A percentile compares a stretch with the other conserved stretches of the same genome.
These are phyloP conservation scores for Habrosyne pyritoides DNA, from an alignment of 2,888 invertebrate species.

Conservation along the genomic window DNA sequence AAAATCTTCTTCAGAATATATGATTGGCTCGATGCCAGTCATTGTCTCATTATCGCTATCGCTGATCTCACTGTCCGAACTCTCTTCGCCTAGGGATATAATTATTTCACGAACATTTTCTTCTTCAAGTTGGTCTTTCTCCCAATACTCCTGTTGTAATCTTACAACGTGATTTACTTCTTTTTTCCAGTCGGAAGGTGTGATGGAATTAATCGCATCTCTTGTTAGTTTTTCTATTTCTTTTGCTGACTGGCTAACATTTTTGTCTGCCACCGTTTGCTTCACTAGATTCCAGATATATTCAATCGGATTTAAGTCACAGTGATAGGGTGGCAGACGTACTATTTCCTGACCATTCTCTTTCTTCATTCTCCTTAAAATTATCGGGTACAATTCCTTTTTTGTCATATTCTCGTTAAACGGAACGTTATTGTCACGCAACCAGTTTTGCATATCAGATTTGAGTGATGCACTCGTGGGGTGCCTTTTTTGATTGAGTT, in stretches of 20 bases:
- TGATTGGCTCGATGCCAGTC: slow-evolving; percentile 13
- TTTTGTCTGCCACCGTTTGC: slow-evolving; percentile 39
- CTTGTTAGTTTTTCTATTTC: slow-evolving; percentile 29
- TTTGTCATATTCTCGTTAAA: too few species aligned
- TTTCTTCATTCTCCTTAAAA: slow-evolving; percentile 16
- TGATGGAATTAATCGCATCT: slow-evolving; percentile 24
- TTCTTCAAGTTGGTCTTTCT: slow-evolving; percentile 18
- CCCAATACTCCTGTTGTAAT: slow-evolving; percentile 19
- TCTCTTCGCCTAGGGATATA: slow-evolving; percentile 18
- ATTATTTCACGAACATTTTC: slow-evolving; percentile 14
- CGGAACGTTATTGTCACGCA: neutral
- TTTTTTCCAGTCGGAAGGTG: slow-evolving; percentile 26
- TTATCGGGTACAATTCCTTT: slow-evolving; percentile 18
- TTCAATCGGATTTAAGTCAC: slow-evolving; percentile 27
- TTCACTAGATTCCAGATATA: slow-evolving; percentile 35
- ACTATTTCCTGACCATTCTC: slow-evolving; percentile 26
- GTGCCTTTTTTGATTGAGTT: neutral
- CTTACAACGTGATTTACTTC: slow-evolving; percentile 22
- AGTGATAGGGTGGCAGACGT: slow-evolving; percentile 26
- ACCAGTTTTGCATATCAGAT: neutral
- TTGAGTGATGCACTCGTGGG: neutral
- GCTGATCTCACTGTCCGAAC: slow-evolving; percentile 13
- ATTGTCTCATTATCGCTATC: slow-evolving; percentile 15
- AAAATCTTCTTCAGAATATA: slow-evolving; percentile 13
- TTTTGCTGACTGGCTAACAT: slow-evolving; percentile 31